A percentile compares a stretch with the other conserved stretches of the same genome.
Conservation (phyloP, 1,140 invertebrate species). For the Aporrectodea caliginosa region DNA sequence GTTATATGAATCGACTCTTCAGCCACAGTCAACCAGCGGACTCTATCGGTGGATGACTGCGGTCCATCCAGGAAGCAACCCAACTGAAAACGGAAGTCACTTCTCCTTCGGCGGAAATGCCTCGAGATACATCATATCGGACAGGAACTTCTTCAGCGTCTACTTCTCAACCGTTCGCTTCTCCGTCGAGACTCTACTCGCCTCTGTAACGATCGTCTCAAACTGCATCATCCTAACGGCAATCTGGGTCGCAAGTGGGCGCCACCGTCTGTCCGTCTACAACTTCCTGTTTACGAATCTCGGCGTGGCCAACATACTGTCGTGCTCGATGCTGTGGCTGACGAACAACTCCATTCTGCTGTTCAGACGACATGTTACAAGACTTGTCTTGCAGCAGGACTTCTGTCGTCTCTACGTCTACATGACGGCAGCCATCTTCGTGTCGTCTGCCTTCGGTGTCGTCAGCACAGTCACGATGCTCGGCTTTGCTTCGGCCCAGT, state of each 20-base stretch:
- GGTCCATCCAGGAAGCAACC: no score
- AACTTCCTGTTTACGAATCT: neutral
- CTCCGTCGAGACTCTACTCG: neutral
- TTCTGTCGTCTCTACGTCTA: constrained; percentile 13
- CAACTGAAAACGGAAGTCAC: no score
- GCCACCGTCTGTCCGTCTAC: neutral
- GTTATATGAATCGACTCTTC: no score
- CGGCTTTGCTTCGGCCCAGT: constrained; percentile 25
- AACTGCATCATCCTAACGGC: neutral
- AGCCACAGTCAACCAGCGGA: no score
- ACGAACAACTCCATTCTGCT: neutral
- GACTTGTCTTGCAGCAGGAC: neutral
- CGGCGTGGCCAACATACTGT: neutral
- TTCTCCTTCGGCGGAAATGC: no score
- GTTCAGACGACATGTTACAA: neutral
- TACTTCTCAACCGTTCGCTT: neutral
- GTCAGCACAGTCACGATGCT: constrained; percentile 23
- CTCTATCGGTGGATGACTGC: no score
- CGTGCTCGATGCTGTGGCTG: neutral
- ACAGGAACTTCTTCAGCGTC: neutral
- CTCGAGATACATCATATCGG: no score
- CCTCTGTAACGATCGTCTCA: neutral
- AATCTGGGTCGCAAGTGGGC: neutral
- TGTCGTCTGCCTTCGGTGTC: constrained; percentile 14
- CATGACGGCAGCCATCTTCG: constrained; percentile 19